Conservation (phyloP, 37 sponge, comb jelly and placozoan species). For the Chondrilla cf. caribensis region DNA sequence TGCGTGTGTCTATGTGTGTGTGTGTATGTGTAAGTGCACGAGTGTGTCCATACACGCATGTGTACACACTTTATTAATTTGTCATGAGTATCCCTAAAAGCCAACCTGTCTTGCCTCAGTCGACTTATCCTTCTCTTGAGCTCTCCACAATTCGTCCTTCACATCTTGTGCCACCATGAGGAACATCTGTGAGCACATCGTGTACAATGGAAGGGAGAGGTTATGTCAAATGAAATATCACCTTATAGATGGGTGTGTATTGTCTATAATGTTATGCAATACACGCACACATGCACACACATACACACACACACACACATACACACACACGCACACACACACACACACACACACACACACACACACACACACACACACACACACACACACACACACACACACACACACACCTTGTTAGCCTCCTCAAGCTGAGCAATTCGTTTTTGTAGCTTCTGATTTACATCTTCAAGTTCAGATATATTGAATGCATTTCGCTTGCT, state of each 20-base stretch:
- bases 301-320: neutral
- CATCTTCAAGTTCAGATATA: neutral
- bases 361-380: neutral
- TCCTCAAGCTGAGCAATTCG: slow-evolving; percentile 15
- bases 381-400: neutral
- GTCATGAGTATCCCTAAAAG: too few relatives aligned
- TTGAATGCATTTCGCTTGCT: neutral
- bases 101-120: too few relatives aligned
- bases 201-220: too few relatives aligned
- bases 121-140: neutral
- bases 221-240: too few relatives aligned
- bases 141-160: slow-evolving; percentile 7
- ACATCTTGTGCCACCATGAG: neutral
- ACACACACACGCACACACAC: neutral
- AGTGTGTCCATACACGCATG: too few relatives aligned
- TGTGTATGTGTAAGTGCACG: too few relatives aligned
- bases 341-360: neutral
- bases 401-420: neutral
- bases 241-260: too few relatives aligned
- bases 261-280: too few relatives aligned
- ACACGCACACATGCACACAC: neutral
- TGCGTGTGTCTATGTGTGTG: too few relatives aligned
- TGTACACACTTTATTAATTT: too few relatives aligned
- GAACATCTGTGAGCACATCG: neutral
- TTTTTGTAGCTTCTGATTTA: neutral